Evolutionary conservation across 2,797 vertebrate species (phyloP), one percentile per base, ranked within the genome.

Genomic region (Molossus alvarezi): DNA sequence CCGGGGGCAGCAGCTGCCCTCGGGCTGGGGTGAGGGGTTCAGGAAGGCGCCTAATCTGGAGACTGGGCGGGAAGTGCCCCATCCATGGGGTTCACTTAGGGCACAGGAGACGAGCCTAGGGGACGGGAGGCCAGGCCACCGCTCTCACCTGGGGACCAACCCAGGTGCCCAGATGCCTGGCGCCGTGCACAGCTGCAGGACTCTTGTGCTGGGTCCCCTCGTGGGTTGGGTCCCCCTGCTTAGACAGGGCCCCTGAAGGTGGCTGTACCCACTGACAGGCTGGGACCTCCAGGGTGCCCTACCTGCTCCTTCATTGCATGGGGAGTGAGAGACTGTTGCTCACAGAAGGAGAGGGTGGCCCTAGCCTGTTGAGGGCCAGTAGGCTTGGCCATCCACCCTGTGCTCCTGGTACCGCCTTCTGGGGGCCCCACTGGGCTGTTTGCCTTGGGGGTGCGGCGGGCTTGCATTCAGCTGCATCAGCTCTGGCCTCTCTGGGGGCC

Each of bases 391-490:
- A n/a, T 45, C 45, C 20, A 53, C 45, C 17, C 45, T 21, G 55
- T 71, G 81, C 69, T 57, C 2, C 7, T 2, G 69, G 12, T 21
- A 4, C 69, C 20, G 0, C 12, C 21, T 4, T 4, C 27, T 41
- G 48, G 0, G 9, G 37, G 64, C 55, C 25, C 55, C 1, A 3
- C 12, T 0, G 6, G 14, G 65, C 33, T n/a, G 14, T 55, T 33
- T 64, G 53, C 53, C 60, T 21, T 57, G 55, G 55, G 33, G 55
- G 33, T 29, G 62, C n/a, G 48, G 57, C 0, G 0, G 23, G 27
- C n/a, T 53, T 27, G 21, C 6, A 0, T 10, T 14, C 1, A 0
- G 76, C 62, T 17, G 9, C 1, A 0, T 29, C 60, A 9, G 65
- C 67, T 17, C 62, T 12, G 55, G 33, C 57, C 67, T 55, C 5